A percentile compares a stretch with the other conserved stretches of the same genome.
Evolutionary conservation across 2,797 vertebrate species (phyloP).

Genomic region (Cephalopachus bancanus): DNA sequence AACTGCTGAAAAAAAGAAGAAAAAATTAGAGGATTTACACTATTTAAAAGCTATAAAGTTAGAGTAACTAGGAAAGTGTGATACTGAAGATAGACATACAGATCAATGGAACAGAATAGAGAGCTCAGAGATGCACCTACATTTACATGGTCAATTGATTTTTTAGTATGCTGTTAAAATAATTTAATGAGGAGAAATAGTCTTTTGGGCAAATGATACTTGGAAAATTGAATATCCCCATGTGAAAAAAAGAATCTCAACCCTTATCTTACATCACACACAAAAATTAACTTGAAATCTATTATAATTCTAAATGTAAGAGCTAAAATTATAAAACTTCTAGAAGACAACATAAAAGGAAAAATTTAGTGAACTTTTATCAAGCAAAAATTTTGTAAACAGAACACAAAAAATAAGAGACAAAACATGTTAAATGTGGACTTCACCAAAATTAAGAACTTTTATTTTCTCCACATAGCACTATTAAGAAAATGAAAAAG

Average conservation of each 20-base stretch:
- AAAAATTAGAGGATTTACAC: no score
- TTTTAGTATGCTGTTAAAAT: background rate
- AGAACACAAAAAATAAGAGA: background rate
- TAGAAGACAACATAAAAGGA: background rate
- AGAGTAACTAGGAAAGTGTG: background rate
- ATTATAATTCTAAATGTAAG: background rate
- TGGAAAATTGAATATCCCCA: background rate
- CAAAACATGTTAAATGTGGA: background rate
- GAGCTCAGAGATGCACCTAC: background rate
- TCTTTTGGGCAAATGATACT: background rate
- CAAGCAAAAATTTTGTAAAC: background rate
- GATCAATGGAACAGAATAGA: background rate
- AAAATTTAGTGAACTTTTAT: background rate
- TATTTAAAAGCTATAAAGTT: background rate
- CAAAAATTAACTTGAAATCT: no score
- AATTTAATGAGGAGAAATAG: no score
- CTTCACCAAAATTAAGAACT: background rate
- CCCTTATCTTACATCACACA: background rate
- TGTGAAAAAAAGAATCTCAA: background rate
- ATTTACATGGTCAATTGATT: background rate
- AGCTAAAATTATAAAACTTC: background rate
- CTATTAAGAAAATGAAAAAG: background rate
- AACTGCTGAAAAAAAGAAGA: no score
- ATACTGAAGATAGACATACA: background rate
- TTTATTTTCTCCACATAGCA: background rate